A percentile compares a stretch with the other conserved stretches of the same genome.
Evolutionary conservation across 2,888 invertebrate genomes (phyloP).

Genomic region (Teleiodes luculella): DNA sequence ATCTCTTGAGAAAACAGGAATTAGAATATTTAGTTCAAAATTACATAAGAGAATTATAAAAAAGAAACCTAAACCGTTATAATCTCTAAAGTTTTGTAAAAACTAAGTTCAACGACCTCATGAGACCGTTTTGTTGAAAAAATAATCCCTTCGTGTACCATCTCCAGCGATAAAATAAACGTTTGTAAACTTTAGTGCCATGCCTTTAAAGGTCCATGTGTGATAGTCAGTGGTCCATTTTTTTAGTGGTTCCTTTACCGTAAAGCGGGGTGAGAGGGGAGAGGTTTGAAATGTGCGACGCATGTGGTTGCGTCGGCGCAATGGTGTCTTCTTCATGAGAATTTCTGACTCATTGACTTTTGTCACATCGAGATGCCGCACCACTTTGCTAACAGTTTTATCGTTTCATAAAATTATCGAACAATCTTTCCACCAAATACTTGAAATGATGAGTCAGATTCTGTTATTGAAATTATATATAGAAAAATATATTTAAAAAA

Average conservation of each 20-base stretch:
- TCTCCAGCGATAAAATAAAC: conserved; percentile 13
- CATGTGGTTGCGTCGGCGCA: conserved; percentile 57
- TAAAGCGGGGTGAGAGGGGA: conserved; percentile 37
- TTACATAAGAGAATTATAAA: background rate
- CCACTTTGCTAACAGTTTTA: conserved; percentile 29
- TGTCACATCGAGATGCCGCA: conserved; percentile 35
- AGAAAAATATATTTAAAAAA: too few relatives aligned
- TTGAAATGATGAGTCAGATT: background rate
- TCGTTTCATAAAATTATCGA: background rate
- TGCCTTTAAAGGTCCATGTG: conserved; percentile 35
- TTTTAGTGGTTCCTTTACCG: conserved; percentile 64
- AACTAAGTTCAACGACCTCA: conserved; percentile 46
- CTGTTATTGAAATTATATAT: too few relatives aligned
- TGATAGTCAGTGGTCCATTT: conserved; percentile 49
- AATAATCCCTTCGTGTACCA: conserved; percentile 41
- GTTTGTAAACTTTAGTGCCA: conserved; percentile 24
- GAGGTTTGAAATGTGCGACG: conserved; percentile 60
- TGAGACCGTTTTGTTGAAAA: conserved; percentile 36
- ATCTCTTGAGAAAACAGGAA: too few relatives aligned
- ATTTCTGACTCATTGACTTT: conserved; percentile 67
- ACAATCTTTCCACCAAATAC: too few relatives aligned
- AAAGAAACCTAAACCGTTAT: too few relatives aligned
- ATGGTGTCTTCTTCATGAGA: conserved; percentile 56
- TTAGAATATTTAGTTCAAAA: too few relatives aligned
- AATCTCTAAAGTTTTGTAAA: conserved; percentile 21